A percentile compares a stretch with the other conserved stretches of the same genome.
phyloP scores from a whole-genome alignment of 2,113 vertebrate genomes.

The western clawed frog (Xenopus tropicalis) region UCB_Xtro_10.0 CM004447.2:121523001-121523500 shows the following conservation, averaged over 20 bases:
- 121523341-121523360: constrained; percentile 21
- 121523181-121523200: constrained; percentile 41
- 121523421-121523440: too few species aligned
- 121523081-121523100: constrained; percentile 31
- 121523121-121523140: constrained; percentile 16
- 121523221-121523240: neutral
- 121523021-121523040: constrained; percentile 18
- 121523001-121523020: neutral
- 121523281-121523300: constrained; percentile 38
- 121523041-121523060: constrained; percentile 12
- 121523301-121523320: constrained; percentile 42
- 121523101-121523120: constrained; percentile 17
- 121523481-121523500: constrained; percentile 97
- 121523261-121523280: constrained; percentile 42
- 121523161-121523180: constrained; percentile 34
- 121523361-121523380: constrained; percentile 6
- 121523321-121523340: constrained; percentile 26
- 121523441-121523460: constrained; percentile 98
- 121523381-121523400: neutral
- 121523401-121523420: too few species aligned
- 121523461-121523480: constrained; percentile 99
- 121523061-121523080: constrained; percentile 16
- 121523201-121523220: constrained; percentile 5
- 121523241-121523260: constrained; percentile 30
- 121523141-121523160: constrained; percentile 43